These are phyloP conservation scores for Ptychodera flava DNA, from an alignment of 35 echinoderm and acorn worm genomes.

Conservation along the genomic window DNA sequence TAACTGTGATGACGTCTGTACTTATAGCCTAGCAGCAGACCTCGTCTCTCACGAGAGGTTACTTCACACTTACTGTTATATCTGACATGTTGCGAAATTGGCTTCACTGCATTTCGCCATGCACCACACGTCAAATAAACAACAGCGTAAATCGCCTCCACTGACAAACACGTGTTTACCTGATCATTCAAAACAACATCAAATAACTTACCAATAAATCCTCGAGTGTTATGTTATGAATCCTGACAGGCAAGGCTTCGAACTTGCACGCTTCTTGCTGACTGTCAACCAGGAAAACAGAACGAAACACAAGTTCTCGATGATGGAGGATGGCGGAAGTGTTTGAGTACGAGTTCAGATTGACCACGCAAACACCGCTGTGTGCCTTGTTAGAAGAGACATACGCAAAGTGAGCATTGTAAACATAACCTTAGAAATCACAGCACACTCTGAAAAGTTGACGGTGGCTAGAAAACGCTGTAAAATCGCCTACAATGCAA, in stretches of 20 bases:
- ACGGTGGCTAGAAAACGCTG: neutral
- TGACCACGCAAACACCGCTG: neutral
- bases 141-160: too few species aligned
- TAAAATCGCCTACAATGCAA: neutral
- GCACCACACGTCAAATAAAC: neutral
- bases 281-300: neutral
- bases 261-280: neutral
- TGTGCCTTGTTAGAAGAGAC: neutral
- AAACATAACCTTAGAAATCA: neutral
- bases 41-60: neutral
- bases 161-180: too few species aligned
- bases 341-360: too few species aligned
- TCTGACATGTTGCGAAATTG: neutral
- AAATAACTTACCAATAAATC: neutral
- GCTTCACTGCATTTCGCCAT: neutral
- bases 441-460: neutral
- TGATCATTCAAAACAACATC: neutral
- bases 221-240: neutral
- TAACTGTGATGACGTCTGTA: neutral
- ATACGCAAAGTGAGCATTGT: neutral
- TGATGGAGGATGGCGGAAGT: neutral
- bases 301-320: too few species aligned
- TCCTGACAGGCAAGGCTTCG: neutral
- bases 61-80: neutral
- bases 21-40: neutral